Base-by-base conservation (phyloP, 2,888 invertebrate species). In the Eustalomyia histrio region DNA sequence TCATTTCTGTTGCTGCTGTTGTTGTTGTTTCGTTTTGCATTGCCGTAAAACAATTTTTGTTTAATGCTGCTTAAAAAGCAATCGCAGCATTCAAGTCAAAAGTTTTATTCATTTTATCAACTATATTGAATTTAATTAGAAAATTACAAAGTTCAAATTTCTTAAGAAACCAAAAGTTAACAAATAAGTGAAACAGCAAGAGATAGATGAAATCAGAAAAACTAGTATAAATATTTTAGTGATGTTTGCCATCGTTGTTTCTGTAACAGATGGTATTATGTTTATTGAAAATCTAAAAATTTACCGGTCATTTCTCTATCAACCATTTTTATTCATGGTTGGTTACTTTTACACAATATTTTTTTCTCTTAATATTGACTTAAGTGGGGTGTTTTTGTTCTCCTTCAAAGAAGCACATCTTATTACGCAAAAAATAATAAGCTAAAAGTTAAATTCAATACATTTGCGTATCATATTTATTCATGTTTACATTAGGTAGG, bases 71-170 rank as follows among this genome's bases (percentile, higher is more conserved):
- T 72, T 52, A 55, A 61, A 72, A 67, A 65, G 24, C 72, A 72
- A 61, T 63, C 53, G 58, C 24, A 60, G 57, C 55, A 69, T 67
- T 53, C 16, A 17, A 43, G 35, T 60, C 29, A 65, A 76, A 76
- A 67, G 17, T 35, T 72, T 61, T 24, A 43, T 75, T 67, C 53
- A 18, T 24, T 63, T 68, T 55, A 35, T 47, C 43, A 53, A 52
- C 16, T 61, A 47, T 61, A 33, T 35, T 55, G 60, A 68, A 63
- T 80, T 75, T 71, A 80, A 80, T 80, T 80, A 67, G 75, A 80
- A 80, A 71, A 71, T 67, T 50, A 57, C 65, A 80, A 74, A 80
- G 61, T 71, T 71, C 14, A 18, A 60, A 43, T 43, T 60, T 43
- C 60, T 29, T 3, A 52, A 33, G 35, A 50, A 24, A 14, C 7